A percentile compares a stretch with the other conserved stretches of the same genome.
phyloP scores from a whole-genome alignment of 2,797 vertebrate species.

The Galago senegalensis region DNA sequence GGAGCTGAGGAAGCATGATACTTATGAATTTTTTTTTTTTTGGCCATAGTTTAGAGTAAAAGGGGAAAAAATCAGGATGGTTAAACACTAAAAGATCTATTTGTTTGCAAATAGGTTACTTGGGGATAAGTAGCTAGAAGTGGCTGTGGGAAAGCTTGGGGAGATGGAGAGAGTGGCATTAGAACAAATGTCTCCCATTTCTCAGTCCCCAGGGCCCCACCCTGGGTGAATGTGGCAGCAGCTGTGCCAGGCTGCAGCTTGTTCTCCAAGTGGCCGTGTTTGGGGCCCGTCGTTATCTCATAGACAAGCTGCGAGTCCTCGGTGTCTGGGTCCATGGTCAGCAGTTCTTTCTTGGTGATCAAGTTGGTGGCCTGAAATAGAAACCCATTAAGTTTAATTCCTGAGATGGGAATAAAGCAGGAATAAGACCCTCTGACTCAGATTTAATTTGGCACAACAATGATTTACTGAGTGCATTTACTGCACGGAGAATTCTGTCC shows the following conservation, averaged over 20 bases:
- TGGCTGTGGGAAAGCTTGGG: neutral
- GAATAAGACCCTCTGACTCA: slow-evolving; percentile 73
- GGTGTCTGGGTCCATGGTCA: slow-evolving; percentile 96
- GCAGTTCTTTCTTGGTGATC: slow-evolving; percentile 97
- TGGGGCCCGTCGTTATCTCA: slow-evolving; percentile 92
- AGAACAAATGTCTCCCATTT: neutral
- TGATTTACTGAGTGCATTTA: slow-evolving; percentile 71
- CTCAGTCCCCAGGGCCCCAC: slow-evolving; percentile 85
- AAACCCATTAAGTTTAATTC: slow-evolving; percentile 80
- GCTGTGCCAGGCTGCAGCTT: slow-evolving; percentile 92
- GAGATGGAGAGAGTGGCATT: neutral
- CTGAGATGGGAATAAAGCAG: slow-evolving; percentile 71
- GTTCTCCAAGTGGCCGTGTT: slow-evolving; percentile 95
- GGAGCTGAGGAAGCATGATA: neutral
- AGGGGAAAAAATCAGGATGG: neutral
- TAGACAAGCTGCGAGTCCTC: slow-evolving; percentile 95
- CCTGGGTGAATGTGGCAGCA: slow-evolving; percentile 94
- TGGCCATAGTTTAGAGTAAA: neutral
- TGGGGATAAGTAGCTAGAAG: neutral
- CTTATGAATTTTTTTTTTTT: neutral
- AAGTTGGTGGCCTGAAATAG: slow-evolving; percentile 94
- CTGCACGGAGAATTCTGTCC: slow-evolving; percentile 13
- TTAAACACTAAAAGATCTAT: neutral
- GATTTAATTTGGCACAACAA: slow-evolving; percentile 69
- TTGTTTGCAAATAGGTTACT: neutral